Base-by-base conservation (phyloP, 2,888 invertebrate genomes). In the Lithophane leautieri region DNA sequence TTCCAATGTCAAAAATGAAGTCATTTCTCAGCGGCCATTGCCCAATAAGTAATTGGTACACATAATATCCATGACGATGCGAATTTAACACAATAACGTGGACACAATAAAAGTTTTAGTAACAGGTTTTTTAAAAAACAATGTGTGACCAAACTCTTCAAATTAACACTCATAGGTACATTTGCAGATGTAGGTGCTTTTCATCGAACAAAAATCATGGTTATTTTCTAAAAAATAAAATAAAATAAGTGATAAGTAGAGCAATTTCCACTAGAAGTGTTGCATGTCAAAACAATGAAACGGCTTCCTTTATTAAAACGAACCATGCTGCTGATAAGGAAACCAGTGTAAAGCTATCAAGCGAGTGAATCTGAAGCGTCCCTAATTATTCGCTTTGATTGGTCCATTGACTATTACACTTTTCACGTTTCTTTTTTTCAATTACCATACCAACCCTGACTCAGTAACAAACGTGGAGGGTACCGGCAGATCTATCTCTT, bases 1-100 rank as follows among this genome's bases (percentile, higher is more conserved):
- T 84, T 83, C 77, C 63, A 71, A 71, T 63, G 68, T 68, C 83
- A 73, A 73, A 77, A 69, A 52, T 66, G 52, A 69, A 81, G 73
- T 71, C n/a, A 77, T 66, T 76, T 73, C 62, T 22, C 42, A 78
- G 58, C 71, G 65, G 65, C 25, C 70, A 63, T 83, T 83, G 67
- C 50, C 61, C 82, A 84, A 84, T 65, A 42, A 67, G 12, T 80
- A 22, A 58, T 77, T 81, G 65, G 63, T 47, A 50, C 68, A 50
- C 68, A 28, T 68, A 50, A 58, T 22, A 12, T 54, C 82, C 72
- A 76, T 79, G 70, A 70, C 70, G 62, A 22, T 50, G 72, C 65
- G 14, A 63, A 73, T 70, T 60, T 40, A 66, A 62, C 47, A 58
- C 52, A 73, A 72, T 54, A 62, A 16, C 58, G 12, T 14, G n/a